Evolutionary conservation across 2,113 vertebrate species (phyloP).

Genomic region (Herpailurus yagouaroundi): DNA sequence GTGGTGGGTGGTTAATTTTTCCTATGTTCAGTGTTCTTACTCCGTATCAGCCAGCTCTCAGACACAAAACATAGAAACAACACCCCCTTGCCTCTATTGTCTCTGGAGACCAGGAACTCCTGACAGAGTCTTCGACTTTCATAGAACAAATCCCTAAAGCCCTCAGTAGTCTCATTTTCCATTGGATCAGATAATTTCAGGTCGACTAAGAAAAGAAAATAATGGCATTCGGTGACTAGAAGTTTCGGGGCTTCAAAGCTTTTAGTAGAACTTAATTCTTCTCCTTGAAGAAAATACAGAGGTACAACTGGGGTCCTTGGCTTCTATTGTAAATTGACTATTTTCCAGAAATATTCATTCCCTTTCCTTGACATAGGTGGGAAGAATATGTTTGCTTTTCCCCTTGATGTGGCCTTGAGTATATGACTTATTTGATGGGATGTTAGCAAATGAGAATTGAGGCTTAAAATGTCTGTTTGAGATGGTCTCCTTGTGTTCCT

Average conservation of each 20-base stretch:
- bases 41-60: neutral
- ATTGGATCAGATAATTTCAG: neutral
- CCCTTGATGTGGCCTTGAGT: neutral
- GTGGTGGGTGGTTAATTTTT: neutral
- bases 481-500: neutral
- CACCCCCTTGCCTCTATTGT: neutral
- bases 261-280: neutral
- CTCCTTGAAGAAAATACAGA: constrained; percentile 8
- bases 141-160: neutral
- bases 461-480: neutral
- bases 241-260: neutral
- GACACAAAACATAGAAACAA: neutral
- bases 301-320: neutral
- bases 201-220: neutral
- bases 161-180: neutral
- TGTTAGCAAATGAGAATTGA: neutral
- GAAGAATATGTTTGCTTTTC: neutral
- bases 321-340: neutral
- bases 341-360: neutral
- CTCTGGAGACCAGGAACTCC: neutral
- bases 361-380: neutral
- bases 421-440: neutral
- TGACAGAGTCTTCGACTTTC: neutral
- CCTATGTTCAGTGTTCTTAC: neutral
- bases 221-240: neutral